These are phyloP conservation scores for Pantala flavescens DNA, from an alignment of 1,140 invertebrate genomes.

Conservation along the genomic window DNA sequence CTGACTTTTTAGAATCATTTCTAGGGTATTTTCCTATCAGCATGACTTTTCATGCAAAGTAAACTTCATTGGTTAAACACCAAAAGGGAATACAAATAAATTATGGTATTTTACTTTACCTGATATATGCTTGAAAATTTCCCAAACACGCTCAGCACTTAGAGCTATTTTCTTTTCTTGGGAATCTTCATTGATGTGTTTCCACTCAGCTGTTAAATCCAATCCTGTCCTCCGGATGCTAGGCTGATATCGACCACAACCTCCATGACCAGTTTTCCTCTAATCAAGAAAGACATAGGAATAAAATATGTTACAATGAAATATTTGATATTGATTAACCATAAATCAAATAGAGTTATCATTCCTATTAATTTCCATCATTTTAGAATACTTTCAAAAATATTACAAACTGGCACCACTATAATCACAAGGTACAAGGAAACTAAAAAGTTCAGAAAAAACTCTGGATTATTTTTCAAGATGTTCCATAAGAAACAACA, in stretches of 20 bases:
- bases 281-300: slow-evolving; percentile 16
- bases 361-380: background rate
- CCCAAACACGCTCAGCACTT: slow-evolving; percentile 89
- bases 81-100: no score
- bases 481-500: no score
- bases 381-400: no score
- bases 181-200: slow-evolving; percentile 94
- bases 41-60: no score
- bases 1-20: no score
- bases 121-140: slow-evolving; percentile 93
- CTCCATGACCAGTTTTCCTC: slow-evolving; percentile 72
- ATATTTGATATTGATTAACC: slow-evolving; percentile 15
- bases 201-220: slow-evolving; percentile 94
- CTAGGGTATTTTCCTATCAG: no score
- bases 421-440: no score
- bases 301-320: slow-evolving; percentile 13
- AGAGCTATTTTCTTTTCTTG: slow-evolving; percentile 91
- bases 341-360: background rate
- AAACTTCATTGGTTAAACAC: no score
- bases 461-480: no score
- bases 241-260: slow-evolving; percentile 96
- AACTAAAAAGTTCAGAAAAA: no score
- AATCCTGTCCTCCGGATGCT: slow-evolving; percentile 78
- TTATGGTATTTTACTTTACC: slow-evolving; percentile 33
- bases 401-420: no score